Conservation (phyloP, 1,140 invertebrate genomes). For the Drosophila nasuta region DNA sequence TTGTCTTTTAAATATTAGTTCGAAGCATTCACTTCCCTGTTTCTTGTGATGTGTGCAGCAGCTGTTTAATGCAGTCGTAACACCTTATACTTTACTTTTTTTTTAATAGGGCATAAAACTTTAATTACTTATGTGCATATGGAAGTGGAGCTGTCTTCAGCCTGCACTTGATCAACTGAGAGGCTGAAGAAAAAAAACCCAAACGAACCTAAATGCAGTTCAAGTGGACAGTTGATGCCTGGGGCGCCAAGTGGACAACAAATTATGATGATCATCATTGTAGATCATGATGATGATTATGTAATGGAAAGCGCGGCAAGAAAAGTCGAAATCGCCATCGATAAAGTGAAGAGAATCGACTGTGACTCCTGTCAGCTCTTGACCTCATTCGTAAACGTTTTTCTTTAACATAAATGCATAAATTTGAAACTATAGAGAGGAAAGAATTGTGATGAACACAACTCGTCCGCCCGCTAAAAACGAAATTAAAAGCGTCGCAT, state of each 20-base stretch:
- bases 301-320: slow-evolving; percentile 50
- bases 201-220: slow-evolving; percentile 61
- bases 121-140: slow-evolving; percentile 53
- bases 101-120: slow-evolving; percentile 28
- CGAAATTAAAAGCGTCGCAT: slow-evolving; percentile 60
- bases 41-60: too few relatives aligned
- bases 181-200: slow-evolving; percentile 9
- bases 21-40: slow-evolving; percentile 16
- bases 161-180: slow-evolving; percentile 58
- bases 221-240: slow-evolving; percentile 69
- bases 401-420: slow-evolving; percentile 33
- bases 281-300: slow-evolving; percentile 53
- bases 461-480: slow-evolving; percentile 50
- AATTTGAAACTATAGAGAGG: slow-evolving; percentile 25
- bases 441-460: slow-evolving; percentile 12
- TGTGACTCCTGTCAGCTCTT: slow-evolving; percentile 58
- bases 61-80: not conserved
- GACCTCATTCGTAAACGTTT: slow-evolving; percentile 61
- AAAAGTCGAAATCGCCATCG: slow-evolving; percentile 30
- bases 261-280: slow-evolving; percentile 59
- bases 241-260: slow-evolving; percentile 71
- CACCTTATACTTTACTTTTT: not conserved
- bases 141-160: slow-evolving; percentile 56
- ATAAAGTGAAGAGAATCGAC: slow-evolving; percentile 36
- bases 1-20: not conserved